A percentile compares a stretch with the other conserved stretches of the same genome.
Conservation (phyloP, 2,888 invertebrate species). For the Thereva nobilitata region DNA sequence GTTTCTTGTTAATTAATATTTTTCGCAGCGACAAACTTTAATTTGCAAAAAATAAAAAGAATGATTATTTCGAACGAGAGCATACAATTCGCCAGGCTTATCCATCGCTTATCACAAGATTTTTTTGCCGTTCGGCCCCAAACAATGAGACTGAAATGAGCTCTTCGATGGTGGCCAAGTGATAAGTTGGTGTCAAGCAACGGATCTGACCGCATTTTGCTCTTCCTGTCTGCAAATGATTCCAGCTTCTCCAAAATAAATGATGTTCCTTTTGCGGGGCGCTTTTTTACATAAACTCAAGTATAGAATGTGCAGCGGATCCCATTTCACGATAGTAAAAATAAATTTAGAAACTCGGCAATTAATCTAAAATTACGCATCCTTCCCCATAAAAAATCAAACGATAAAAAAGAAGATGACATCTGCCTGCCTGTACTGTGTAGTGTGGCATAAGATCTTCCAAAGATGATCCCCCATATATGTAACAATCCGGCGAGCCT, state of each 20-base stretch:
- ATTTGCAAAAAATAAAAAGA: background rate
- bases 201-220: constrained; percentile 39
- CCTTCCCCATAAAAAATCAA: too few relatives aligned
- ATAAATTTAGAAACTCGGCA: too few relatives aligned
- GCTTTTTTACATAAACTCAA: background rate
- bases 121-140: background rate
- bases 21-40: too few relatives aligned
- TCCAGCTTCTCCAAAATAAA: constrained; percentile 15
- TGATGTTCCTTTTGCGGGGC: constrained; percentile 11
- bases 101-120: background rate
- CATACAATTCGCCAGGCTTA: background rate
- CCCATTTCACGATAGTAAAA: background rate
- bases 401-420: background rate
- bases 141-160: constrained; percentile 20
- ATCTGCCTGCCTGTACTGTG: too few relatives aligned
- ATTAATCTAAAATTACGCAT: too few relatives aligned
- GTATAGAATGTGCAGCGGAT: background rate
- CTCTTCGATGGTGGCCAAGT: constrained; percentile 32
- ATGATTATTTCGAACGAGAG: background rate
- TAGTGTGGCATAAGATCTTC: background rate
- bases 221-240: constrained; percentile 34
- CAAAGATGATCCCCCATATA: background rate
- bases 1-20: too few relatives aligned
- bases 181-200: constrained; percentile 33
- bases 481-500: constrained; percentile 21